A percentile compares a stretch with the other conserved stretches of the same genome.
phyloP scores from a whole-genome alignment of 2,797 vertebrate species.

The Malacoctenus gilli region DNA sequence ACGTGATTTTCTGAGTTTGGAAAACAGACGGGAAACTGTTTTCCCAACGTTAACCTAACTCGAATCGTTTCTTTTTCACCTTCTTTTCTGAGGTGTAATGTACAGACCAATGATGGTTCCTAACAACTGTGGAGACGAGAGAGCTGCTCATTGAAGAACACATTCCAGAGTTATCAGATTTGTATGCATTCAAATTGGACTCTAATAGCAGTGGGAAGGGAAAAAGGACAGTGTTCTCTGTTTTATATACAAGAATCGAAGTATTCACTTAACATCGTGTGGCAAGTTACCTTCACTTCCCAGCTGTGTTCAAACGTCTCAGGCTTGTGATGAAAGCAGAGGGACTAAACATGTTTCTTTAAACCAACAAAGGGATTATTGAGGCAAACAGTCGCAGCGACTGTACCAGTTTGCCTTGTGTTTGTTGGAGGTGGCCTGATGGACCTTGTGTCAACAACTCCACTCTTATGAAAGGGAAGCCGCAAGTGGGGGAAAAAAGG shows the following conservation, averaged over 20 bases:
- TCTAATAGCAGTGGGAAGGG: neutral
- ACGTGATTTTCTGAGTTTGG: too few relatives aligned
- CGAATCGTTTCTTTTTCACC: too few relatives aligned
- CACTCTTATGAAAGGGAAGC: neutral
- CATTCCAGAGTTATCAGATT: neutral
- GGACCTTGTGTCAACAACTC: slow-evolving; percentile 1
- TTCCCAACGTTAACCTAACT: neutral
- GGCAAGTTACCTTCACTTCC: neutral
- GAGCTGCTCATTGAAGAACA: neutral
- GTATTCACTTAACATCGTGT: too few relatives aligned
- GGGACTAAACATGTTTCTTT: neutral
- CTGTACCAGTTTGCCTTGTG: slow-evolving; percentile 1
- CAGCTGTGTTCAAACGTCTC: neutral
- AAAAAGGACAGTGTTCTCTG: neutral
- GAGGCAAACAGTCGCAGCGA: neutral
- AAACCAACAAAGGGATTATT: neutral
- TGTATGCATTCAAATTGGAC: slow-evolving; percentile 6
- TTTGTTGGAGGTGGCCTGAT: neutral
- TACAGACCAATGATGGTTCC: neutral
- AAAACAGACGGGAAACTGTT: slow-evolving; percentile 1
- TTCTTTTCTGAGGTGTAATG: neutral
- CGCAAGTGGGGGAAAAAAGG: neutral
- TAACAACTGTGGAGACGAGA: neutral
- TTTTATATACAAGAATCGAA: neutral
- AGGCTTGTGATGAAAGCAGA: neutral